A percentile compares a stretch with the other conserved stretches of the same genome.
These are phyloP conservation scores for Pteropus rufus DNA, from an alignment of 2,797 vertebrate genomes.

Conservation along the genomic window DNA sequence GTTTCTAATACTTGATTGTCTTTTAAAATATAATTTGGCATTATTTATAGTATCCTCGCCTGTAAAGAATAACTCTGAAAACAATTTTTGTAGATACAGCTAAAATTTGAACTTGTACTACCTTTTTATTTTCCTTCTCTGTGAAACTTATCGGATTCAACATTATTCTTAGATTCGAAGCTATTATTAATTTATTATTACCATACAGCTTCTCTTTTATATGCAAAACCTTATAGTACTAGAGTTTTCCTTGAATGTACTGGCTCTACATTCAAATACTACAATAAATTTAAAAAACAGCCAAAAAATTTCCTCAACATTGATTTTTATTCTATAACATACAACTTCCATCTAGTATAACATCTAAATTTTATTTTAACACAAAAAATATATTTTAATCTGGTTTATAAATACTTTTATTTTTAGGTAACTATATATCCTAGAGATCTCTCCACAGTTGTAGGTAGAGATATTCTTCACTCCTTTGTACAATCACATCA, in stretches of 20 bases:
- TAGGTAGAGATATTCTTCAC: not conserved
- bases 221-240: slow-evolving; percentile 29
- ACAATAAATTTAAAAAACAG: slow-evolving; percentile 32
- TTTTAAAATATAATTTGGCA: slow-evolving; percentile 64
- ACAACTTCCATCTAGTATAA: not conserved
- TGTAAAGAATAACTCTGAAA: slow-evolving; percentile 59
- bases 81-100: slow-evolving; percentile 47
- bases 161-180: slow-evolving; percentile 70
- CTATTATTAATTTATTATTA: slow-evolving; percentile 79
- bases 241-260: slow-evolving; percentile 53
- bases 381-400: not conserved
- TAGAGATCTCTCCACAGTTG: not conserved
- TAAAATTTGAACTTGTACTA: slow-evolving; percentile 64
- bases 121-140: slow-evolving; percentile 65
- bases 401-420: not conserved
- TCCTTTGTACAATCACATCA: not conserved
- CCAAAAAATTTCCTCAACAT: not conserved
- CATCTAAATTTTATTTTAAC: not conserved
- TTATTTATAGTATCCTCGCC: slow-evolving; percentile 41
- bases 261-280: slow-evolving; percentile 41
- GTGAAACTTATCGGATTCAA: slow-evolving; percentile 69
- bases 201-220: slow-evolving; percentile 63
- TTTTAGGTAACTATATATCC: not conserved
- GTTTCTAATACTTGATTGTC: slow-evolving; percentile 45
- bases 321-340: not conserved